phyloP scores from a whole-genome alignment of 2,888 invertebrate species.

The Meiosimyza platycephala region DNA sequence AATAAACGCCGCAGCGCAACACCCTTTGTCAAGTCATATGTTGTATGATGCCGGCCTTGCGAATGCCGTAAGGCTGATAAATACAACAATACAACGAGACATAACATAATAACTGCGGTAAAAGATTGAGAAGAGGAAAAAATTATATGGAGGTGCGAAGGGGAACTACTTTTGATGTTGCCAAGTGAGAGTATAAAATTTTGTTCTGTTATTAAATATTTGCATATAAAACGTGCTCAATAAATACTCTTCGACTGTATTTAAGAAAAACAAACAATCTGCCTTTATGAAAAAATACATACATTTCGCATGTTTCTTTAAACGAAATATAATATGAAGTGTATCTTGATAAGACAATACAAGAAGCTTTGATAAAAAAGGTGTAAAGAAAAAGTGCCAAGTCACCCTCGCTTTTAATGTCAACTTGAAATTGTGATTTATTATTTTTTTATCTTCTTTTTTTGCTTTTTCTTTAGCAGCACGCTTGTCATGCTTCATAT shows the following conservation, averaged over 20 bases:
- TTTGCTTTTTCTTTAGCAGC: constrained; percentile 6
- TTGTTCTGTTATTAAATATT: constrained; percentile 32
- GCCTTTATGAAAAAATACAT: neutral
- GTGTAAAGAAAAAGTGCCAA: constrained; percentile 4
- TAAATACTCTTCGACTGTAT: constrained; percentile 16
- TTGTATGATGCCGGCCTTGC: neutral
- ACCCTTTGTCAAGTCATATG: neutral
- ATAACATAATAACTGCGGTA: neutral
- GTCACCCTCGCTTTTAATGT: constrained; percentile 32
- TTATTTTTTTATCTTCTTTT: constrained; percentile 2
- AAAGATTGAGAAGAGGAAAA: neutral
- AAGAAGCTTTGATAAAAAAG: constrained; percentile 1
- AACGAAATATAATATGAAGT: neutral
- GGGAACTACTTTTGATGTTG: neutral
- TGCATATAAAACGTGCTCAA: constrained; percentile 29
- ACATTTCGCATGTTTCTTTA: constrained; percentile 9
- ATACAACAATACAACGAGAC: neutral
- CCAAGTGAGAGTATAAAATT: neutral
- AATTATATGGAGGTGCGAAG: neutral
- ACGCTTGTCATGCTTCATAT: neutral
- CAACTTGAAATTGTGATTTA: constrained; percentile 12
- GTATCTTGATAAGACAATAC: constrained; percentile 16
- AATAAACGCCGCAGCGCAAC: neutral
- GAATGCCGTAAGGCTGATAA: neutral
- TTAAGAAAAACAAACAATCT: neutral